Percentiles rank a stretch among this genome's conserved stretches.
phyloP scores from a whole-genome alignment of 1,140 invertebrate species.

The Cryptotermes secundus region DNA sequence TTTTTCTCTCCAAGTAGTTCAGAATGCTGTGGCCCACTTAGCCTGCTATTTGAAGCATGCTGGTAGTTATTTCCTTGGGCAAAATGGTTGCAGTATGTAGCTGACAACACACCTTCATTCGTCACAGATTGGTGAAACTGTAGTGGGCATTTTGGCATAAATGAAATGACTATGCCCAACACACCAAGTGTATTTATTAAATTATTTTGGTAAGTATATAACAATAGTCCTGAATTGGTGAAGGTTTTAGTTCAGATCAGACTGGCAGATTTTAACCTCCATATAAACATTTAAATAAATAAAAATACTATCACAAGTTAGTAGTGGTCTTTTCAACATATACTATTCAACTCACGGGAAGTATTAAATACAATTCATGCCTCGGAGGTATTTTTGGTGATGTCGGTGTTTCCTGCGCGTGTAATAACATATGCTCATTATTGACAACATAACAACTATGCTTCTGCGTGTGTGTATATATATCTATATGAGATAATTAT shows the following conservation, averaged over 20 bases:
- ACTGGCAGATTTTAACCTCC: not conserved
- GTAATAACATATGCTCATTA: not conserved
- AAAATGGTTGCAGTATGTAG: too few species aligned
- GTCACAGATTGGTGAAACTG: too few species aligned
- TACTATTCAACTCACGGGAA: not conserved
- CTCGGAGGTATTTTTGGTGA: not conserved
- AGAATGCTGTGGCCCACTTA: too few species aligned
- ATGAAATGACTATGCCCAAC: not conserved
- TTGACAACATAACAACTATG: not conserved
- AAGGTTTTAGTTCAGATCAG: not conserved
- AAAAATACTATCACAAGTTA: not conserved
- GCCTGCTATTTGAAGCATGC: too few species aligned
- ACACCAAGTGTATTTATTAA: conserved; percentile 4
- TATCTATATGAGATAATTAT: not conserved
- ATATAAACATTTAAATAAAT: not conserved
- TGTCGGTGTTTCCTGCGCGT: not conserved
- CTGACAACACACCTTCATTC: too few species aligned
- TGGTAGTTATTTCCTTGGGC: too few species aligned
- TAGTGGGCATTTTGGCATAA: not conserved
- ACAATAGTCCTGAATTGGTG: not conserved
- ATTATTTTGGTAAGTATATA: not conserved
- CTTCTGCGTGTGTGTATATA: too few species aligned
- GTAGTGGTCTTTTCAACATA: not conserved
- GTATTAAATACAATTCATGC: not conserved
- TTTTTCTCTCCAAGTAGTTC: too few species aligned